phyloP scores from a whole-genome alignment of 2,888 invertebrate genomes.

The Drosophila lutescens region DNA sequence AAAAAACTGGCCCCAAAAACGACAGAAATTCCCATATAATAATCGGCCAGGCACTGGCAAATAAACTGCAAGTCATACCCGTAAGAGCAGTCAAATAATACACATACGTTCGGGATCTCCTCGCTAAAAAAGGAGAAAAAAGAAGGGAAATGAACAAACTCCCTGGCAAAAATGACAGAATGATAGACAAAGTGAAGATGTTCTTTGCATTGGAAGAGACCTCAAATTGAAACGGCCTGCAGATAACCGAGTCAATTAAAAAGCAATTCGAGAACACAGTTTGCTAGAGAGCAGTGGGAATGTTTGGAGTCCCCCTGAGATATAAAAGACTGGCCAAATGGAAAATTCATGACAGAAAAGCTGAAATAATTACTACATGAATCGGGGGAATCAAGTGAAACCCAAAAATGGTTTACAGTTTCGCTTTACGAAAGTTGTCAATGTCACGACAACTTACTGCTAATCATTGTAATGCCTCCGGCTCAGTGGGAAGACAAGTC shows the following conservation, averaged over 20 bases:
- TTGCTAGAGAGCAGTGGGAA: not conserved
- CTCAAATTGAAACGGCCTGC: slow-evolving; percentile 44
- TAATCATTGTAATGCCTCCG: slow-evolving; percentile 61
- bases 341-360: slow-evolving; percentile 25
- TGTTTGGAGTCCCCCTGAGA: not conserved
- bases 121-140: not conserved
- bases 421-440: slow-evolving; percentile 55
- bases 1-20: slow-evolving; percentile 37
- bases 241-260: slow-evolving; percentile 47
- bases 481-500: slow-evolving; percentile 21
- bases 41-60: slow-evolving; percentile 50
- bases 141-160: not conserved
- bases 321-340: slow-evolving; percentile 22
- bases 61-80: slow-evolving; percentile 70
- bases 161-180: slow-evolving; percentile 40
- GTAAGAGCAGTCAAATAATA: slow-evolving; percentile 26
- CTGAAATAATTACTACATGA: slow-evolving; percentile 22
- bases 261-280: slow-evolving; percentile 36
- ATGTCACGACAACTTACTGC: slow-evolving; percentile 61
- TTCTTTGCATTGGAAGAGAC: slow-evolving; percentile 29
- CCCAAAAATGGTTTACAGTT: slow-evolving; percentile 14
- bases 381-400: slow-evolving; percentile 12
- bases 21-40: slow-evolving; percentile 50
- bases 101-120: not conserved
- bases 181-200: slow-evolving; percentile 49